Conservation (phyloP, 2,888 invertebrate genomes). For the Trichogramma evanescens region DNA sequence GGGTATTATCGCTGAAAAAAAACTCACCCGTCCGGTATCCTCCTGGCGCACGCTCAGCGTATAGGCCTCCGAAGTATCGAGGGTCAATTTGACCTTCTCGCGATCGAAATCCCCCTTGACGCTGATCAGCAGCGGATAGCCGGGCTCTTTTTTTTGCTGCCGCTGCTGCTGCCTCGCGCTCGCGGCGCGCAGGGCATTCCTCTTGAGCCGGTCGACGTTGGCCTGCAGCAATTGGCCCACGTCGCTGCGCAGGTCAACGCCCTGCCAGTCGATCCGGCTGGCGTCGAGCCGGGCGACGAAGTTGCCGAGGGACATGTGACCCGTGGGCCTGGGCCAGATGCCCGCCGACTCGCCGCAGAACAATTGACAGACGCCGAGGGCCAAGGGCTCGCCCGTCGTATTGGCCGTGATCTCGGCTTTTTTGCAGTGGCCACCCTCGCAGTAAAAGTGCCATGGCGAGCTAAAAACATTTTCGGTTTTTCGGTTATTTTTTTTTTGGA, state of each 20-base stretch:
- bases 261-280: slow-evolving; percentile 50
- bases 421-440: slow-evolving; percentile 37
- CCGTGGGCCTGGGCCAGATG: slow-evolving; percentile 63
- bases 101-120: slow-evolving; percentile 20
- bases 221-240: slow-evolving; percentile 32
- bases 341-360: slow-evolving; percentile 56
- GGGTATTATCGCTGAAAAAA: not conserved
- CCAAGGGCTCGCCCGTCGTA: slow-evolving; percentile 25
- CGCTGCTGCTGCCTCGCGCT: not conserved
- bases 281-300: slow-evolving; percentile 50
- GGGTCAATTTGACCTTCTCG: slow-evolving; percentile 42
- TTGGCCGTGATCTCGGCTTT: slow-evolving; percentile 32
- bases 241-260: slow-evolving; percentile 38
- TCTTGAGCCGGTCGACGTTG: slow-evolving; percentile 30
- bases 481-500: not conserved
- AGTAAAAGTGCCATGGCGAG: slow-evolving; percentile 41
- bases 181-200: slow-evolving; percentile 13
- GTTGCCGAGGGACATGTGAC: slow-evolving; percentile 52
- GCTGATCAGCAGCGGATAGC: slow-evolving; percentile 28
- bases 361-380: slow-evolving; percentile 58
- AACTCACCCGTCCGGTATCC: slow-evolving; percentile 24
- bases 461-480: slow-evolving; percentile 21
- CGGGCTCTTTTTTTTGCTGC: slow-evolving; percentile 13
- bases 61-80: slow-evolving; percentile 44
- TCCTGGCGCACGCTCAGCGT: slow-evolving; percentile 27